Base-by-base conservation (phyloP, 1,140 invertebrate genomes). In the Pantala flavescens region DNA sequence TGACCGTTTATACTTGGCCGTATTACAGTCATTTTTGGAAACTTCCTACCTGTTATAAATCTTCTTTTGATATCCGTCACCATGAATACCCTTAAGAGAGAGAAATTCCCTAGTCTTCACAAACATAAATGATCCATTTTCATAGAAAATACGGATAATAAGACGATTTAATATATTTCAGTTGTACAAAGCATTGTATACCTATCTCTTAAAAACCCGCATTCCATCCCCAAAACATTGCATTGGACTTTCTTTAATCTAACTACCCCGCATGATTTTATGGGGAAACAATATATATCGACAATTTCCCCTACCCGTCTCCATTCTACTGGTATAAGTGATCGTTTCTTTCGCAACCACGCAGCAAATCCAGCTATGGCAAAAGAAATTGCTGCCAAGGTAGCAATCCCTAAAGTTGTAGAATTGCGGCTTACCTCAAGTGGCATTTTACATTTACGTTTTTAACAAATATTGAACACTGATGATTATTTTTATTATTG, bases 11-110 rank as follows among this genome's bases (percentile, higher is more conserved):
- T 72, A 71, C 79, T 84, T 14, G 86, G 85, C 7, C 78, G 78
- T 42, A 87, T 85, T 78, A 82, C 80, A 5, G 86, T 79, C 85
- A 87, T 86, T 74, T 81, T 83, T 0, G 86, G 86, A 74, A 81
- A 79, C 42, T 83, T 82, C 74, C 86, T 81, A 0, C 80, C 86
- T 0, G 86, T 87, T 10, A 87, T 77, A 77, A 86, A 85, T 76
- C 84, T 80, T 0, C 84, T 82, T 11, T 84, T 78, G 0, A 83
- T 77, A 75, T 86, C 84, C 19, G 86, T 81, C 7, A 87, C 78
- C 85, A 87, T 84, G 7, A 87, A 77, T 0, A 81, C 82, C n/a
- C 49, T 63, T 16, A 5, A 63, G 49, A 12, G n/a, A 63, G 49
- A 63, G 9, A 2, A 36, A 36, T 36, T 2, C 9, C 28, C 3